phyloP scores from a whole-genome alignment of 2,888 invertebrate genomes.

The Argyra leucocephala region DNA sequence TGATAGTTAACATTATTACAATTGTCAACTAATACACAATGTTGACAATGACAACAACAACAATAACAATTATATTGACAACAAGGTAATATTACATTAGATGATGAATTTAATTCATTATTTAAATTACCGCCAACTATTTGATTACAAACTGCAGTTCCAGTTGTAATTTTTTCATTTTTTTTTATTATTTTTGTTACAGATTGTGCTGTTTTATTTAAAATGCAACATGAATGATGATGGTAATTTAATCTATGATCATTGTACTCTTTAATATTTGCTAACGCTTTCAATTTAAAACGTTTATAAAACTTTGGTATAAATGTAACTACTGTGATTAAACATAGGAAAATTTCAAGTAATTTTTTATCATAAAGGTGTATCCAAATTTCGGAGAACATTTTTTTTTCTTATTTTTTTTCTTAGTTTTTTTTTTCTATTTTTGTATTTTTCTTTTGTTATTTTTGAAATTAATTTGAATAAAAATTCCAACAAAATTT shows the following conservation, averaged over 20 bases:
- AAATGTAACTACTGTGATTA: neutral
- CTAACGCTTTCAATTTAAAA: neutral
- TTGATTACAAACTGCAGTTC: neutral
- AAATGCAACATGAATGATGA: neutral
- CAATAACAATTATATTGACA: neutral
- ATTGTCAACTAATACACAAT: neutral
- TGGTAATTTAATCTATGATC: neutral
- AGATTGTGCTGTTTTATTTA: neutral
- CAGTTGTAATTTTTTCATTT: neutral
- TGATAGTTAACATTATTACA: neutral
- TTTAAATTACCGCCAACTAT: too few species aligned
- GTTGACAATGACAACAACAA: neutral
- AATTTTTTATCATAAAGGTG: neutral
- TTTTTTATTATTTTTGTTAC: neutral
- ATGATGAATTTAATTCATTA: neutral
- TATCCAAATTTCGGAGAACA: neutral
- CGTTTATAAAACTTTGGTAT: neutral
- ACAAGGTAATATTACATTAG: neutral
- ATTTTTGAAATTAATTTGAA: neutral
- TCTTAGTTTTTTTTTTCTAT: neutral
- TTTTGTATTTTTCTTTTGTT: neutral
- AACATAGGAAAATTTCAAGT: neutral
- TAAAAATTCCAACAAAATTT: neutral
- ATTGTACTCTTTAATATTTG: neutral
- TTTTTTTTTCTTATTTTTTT: neutral